These are phyloP conservation scores for Choloepus didactylus DNA, from an alignment of 2,797 vertebrate genomes.

Conservation along the genomic window DNA sequence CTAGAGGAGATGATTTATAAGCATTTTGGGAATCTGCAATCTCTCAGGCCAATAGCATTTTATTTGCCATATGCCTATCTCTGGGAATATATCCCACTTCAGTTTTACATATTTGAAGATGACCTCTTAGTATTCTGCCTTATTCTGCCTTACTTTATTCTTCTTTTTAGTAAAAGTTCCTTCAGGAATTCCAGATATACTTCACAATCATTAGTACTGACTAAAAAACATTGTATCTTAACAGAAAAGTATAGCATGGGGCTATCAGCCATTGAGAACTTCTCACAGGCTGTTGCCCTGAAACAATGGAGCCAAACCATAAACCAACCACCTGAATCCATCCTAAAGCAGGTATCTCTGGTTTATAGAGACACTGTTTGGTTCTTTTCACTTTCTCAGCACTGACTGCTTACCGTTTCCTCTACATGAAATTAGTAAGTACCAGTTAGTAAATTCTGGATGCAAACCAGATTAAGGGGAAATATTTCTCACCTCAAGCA, in stretches of 20 bases:
- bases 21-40: background rate
- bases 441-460: background rate
- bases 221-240: background rate
- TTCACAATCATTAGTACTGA: conserved; percentile 38
- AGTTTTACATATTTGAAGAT: background rate
- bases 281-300: background rate
- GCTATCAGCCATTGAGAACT: background rate
- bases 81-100: background rate
- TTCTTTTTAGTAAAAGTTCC: background rate
- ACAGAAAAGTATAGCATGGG: background rate
- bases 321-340: background rate
- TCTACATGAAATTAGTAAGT: background rate
- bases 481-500: background rate
- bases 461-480: background rate
- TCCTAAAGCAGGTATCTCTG: background rate
- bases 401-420: background rate
- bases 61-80: background rate
- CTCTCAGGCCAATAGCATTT: background rate
- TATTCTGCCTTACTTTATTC: background rate
- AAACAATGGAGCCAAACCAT: background rate
- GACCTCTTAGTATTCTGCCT: background rate
- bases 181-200: conserved; percentile 10
- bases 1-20: background rate
- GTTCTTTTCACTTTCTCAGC: background rate
- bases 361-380: background rate